Evolutionary conservation across 2,797 vertebrate species (phyloP).

Genomic region (Poeciliopsis turneri): DNA sequence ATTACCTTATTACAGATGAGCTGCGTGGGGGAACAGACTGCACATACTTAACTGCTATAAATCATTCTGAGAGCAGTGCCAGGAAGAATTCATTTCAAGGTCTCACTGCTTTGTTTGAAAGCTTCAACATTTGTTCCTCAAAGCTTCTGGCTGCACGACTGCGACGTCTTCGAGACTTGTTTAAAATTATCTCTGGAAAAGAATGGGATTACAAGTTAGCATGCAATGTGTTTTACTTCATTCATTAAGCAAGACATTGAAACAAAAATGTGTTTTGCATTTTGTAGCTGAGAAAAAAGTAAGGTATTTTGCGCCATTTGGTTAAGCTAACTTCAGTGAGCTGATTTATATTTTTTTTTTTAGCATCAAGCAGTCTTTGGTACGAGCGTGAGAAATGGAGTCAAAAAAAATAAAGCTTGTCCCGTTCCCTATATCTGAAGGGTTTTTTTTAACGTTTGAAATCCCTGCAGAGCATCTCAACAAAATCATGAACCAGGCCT

Average conservation of each 20-base stretch:
- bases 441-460: background rate
- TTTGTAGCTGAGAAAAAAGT: background rate
- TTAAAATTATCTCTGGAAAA: constrained; percentile 8
- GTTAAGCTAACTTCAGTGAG: background rate
- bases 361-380: background rate
- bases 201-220: background rate
- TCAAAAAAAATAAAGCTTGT: background rate
- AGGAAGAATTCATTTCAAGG: constrained; percentile 41
- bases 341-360: background rate
- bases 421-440: background rate
- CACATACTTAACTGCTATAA: constrained; percentile 21
- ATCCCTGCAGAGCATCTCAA: too few species aligned
- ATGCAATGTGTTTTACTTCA: background rate
- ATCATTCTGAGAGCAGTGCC: constrained; percentile 8
- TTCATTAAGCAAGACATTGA: background rate
- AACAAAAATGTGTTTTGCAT: background rate
- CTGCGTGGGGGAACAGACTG: background rate
- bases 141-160: constrained; percentile 20
- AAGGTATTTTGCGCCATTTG: background rate
- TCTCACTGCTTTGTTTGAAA: constrained; percentile 27
- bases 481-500: background rate
- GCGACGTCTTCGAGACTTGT: background rate
- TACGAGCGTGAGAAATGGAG: background rate
- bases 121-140: constrained; percentile 11
- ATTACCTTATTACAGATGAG: constrained; percentile 16